Conservation (phyloP, 2,888 invertebrate genomes). For the Trichacis sp. region DNA sequence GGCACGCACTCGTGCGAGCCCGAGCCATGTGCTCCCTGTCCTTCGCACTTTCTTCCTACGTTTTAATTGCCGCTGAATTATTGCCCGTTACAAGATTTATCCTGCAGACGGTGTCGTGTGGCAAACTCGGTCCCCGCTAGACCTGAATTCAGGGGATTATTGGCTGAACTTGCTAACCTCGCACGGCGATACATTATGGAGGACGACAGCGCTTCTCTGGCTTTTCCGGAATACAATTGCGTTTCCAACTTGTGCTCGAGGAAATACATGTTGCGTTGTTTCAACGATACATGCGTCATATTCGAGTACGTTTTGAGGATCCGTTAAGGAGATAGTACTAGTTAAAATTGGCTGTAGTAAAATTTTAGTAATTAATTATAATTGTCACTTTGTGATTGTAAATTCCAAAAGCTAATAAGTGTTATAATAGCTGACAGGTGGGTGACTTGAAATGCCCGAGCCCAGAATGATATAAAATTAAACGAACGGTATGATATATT, state of each 20-base stretch:
- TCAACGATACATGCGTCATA: conserved; percentile 22
- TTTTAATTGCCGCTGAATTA: conserved; percentile 14
- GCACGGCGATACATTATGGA: conserved; percentile 55
- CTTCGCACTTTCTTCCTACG: neutral
- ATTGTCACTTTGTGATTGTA: too few species aligned
- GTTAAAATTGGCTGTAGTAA: too few species aligned
- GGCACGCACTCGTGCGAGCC: conserved; percentile 20
- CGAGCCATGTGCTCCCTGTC: neutral
- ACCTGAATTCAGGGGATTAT: conserved; percentile 56
- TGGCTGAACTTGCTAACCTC: conserved; percentile 54
- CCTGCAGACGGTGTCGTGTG: conserved; percentile 21
- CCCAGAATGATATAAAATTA: too few species aligned
- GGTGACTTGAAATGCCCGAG: too few species aligned
- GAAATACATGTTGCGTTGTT: conserved; percentile 43
- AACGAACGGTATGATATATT: too few species aligned
- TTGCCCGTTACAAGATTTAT: conserved; percentile 21
- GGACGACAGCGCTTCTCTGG: conserved; percentile 54
- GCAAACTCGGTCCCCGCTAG: conserved; percentile 47
- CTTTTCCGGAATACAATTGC: conserved; percentile 50
- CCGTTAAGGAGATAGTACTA: too few species aligned
- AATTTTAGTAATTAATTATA: too few species aligned
- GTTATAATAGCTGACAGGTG: too few species aligned
- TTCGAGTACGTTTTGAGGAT: conserved; percentile 8
- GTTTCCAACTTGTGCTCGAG: conserved; percentile 50
- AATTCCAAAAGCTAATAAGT: too few species aligned